These are phyloP conservation scores for Coilia nasus DNA, from an alignment of 2,797 vertebrate species.

Conservation along the genomic window DNA sequence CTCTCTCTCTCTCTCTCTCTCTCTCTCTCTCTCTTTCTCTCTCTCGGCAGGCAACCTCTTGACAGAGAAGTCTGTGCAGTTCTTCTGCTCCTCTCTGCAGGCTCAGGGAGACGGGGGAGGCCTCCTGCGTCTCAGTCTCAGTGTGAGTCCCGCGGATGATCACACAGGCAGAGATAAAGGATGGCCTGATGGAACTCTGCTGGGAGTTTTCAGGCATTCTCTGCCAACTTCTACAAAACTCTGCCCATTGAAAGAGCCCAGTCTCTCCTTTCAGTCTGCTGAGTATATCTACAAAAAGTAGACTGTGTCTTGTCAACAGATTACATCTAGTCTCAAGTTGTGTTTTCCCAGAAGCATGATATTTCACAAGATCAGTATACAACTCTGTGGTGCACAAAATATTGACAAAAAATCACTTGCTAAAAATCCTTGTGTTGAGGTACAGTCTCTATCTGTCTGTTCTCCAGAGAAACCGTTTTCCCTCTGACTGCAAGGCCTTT, in stretches of 20 bases:
- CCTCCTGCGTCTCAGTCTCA: conserved; percentile 69
- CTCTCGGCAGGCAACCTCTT: conserved; percentile 72
- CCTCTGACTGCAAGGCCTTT: conserved; percentile 63
- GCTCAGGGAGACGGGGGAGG: conserved; percentile 60
- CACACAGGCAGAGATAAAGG: not conserved
- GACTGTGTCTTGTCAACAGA: too few species aligned
- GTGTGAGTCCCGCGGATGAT: conserved; percentile 57
- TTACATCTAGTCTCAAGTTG: too few species aligned
- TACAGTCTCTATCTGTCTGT: conserved; percentile 22
- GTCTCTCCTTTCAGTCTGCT: too few species aligned
- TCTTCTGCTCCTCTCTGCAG: conserved; percentile 64
- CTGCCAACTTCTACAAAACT: not conserved
- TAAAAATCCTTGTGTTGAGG: too few species aligned
- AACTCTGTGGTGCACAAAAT: too few species aligned
- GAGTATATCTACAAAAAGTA: too few species aligned
- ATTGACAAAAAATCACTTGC: too few species aligned
- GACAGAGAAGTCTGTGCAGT: conserved; percentile 64
- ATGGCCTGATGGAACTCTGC: not conserved
- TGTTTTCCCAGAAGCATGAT: too few species aligned
- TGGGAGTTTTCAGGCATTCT: not conserved
- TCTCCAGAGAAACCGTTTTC: conserved; percentile 72
- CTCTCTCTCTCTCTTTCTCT: conserved; percentile 19
- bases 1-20: not conserved
- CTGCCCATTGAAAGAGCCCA: not conserved
- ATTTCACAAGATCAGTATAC: too few species aligned